phyloP scores from a whole-genome alignment of 1,140 invertebrate species.

The Riptortus pedestris region DNA sequence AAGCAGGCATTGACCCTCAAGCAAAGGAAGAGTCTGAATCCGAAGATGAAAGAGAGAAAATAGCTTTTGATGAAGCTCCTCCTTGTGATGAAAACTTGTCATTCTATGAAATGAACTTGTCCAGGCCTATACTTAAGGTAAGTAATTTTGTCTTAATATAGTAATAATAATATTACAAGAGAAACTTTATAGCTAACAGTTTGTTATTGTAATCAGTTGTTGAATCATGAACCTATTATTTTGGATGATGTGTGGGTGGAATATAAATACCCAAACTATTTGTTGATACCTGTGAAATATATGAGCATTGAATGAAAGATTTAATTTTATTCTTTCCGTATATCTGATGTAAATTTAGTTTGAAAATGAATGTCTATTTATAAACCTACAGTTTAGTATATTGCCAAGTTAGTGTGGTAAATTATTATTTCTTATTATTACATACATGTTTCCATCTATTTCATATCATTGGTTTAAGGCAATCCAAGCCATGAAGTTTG shows the following conservation, averaged over 20 bases:
- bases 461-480: constrained; percentile 45
- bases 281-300: too few relatives aligned
- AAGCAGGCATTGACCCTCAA: constrained; percentile 37
- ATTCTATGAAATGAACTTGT: constrained; percentile 90
- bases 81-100: constrained; percentile 57
- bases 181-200: background rate
- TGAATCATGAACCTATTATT: too few relatives aligned
- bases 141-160: too few relatives aligned
- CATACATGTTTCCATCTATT: background rate
- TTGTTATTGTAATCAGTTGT: too few relatives aligned
- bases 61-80: constrained; percentile 66
- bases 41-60: constrained; percentile 46
- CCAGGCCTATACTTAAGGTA: constrained; percentile 73
- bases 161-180: background rate
- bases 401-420: too few relatives aligned
- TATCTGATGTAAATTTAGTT: too few relatives aligned
- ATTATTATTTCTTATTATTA: constrained; percentile 6
- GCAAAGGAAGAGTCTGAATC: constrained; percentile 37
- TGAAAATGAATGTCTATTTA: too few relatives aligned
- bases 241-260: too few relatives aligned
- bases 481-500: constrained; percentile 73
- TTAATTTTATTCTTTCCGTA: too few relatives aligned
- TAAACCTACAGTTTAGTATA: too few relatives aligned
- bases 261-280: too few relatives aligned
- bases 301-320: too few relatives aligned